Conservation (phyloP, 1,140 invertebrate species). For the Phymorhynchus buccinoides region DNA sequence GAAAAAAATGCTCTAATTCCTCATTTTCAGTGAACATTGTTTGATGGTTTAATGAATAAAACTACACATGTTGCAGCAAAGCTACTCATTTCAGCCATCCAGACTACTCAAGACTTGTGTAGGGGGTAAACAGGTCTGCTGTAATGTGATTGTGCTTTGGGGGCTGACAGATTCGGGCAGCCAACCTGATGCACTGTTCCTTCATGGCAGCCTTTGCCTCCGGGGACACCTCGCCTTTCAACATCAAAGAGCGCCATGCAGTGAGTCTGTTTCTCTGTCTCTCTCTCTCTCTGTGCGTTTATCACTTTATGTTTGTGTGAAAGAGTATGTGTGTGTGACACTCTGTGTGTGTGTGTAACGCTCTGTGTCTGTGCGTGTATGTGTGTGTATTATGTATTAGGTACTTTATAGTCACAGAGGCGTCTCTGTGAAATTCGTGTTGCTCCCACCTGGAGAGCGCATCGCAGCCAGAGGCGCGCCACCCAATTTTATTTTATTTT, state of each 20-base stretch:
- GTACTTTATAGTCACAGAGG: too few relatives aligned
- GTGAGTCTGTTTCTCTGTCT: slow-evolving; percentile 43
- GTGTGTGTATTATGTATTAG: not conserved
- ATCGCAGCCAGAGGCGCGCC: too few relatives aligned
- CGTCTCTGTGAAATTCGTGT: too few relatives aligned
- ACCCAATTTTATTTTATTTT: too few relatives aligned
- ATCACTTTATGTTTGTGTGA: not conserved
- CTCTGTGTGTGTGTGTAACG: slow-evolving; percentile 9
- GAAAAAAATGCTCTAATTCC: too few relatives aligned
- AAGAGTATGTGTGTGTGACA: not conserved
- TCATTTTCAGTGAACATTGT: not conserved
- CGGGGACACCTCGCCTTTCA: slow-evolving; percentile 82
- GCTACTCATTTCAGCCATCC: slow-evolving; percentile 3
- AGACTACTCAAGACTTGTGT: not conserved
- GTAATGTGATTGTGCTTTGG: not conserved
- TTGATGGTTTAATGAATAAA: not conserved
- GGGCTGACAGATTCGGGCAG: slow-evolving; percentile 75
- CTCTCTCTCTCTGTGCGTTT: not conserved
- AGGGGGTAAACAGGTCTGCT: too few relatives aligned
- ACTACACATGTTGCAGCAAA: not conserved
- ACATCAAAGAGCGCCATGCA: slow-evolving; percentile 80
- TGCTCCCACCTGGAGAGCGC: too few relatives aligned
- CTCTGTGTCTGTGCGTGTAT: slow-evolving; percentile 15
- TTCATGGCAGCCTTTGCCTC: slow-evolving; percentile 85
- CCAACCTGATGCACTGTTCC: slow-evolving; percentile 93